Conservation (phyloP, 2,888 invertebrate genomes). For the Eupithecia insigniata region DNA sequence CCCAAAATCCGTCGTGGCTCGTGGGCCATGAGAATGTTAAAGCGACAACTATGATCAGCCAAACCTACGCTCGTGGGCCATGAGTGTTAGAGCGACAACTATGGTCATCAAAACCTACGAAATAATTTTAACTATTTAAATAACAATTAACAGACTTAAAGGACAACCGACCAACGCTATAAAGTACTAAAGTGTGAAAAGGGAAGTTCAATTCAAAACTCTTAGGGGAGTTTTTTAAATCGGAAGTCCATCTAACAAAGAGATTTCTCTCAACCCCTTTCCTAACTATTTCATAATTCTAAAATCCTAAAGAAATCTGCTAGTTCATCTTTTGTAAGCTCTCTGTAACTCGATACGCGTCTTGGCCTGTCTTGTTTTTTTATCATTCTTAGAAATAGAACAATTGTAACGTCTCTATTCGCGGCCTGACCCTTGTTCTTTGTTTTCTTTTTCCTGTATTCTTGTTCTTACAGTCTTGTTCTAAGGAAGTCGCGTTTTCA, state of each 20-base stretch:
- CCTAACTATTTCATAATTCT: neutral
- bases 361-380: conserved; percentile 34
- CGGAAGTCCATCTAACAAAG: neutral
- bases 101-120: no score
- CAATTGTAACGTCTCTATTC: conserved; percentile 36
- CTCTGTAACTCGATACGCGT: conserved; percentile 36
- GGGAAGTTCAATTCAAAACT: neutral
- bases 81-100: no score
- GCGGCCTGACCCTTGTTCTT: conserved; percentile 37
- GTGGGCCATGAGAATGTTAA: no score
- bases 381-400: conserved; percentile 37
- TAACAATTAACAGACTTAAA: neutral
- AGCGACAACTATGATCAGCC: no score
- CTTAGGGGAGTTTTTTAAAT: neutral
- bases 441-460: conserved; percentile 10
- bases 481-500: neutral
- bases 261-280: conserved; percentile 6
- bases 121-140: neutral
- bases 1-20: no score
- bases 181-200: neutral
- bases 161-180: no score
- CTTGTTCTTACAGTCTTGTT: neutral
- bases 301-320: conserved; percentile 1
- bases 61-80: no score
- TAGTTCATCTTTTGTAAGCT: conserved; percentile 3